Percentiles rank a stretch among this genome's conserved stretches.
Conservation (phyloP, 2,888 invertebrate species). For the Myopa tessellatipennis region DNA sequence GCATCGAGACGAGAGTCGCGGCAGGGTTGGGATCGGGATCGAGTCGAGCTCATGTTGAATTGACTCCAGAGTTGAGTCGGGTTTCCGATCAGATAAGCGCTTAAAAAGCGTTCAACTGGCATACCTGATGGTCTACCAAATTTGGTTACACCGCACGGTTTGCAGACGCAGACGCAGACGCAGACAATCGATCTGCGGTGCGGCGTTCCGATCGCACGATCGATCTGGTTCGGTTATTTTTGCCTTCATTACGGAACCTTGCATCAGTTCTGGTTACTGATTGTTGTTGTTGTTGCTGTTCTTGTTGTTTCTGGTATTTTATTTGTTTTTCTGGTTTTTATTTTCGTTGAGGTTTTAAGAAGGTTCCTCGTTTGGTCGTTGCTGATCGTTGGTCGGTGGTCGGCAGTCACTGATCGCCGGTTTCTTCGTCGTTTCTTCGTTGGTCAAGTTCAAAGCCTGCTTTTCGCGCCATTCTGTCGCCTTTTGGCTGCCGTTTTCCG, state of each 20-base stretch:
- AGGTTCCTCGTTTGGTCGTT: slow-evolving; percentile 37
- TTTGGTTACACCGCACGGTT: slow-evolving; percentile 50
- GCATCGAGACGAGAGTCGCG: slow-evolving; percentile 7
- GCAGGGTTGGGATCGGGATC: background rate
- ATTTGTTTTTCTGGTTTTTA: slow-evolving; percentile 16
- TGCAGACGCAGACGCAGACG: slow-evolving; percentile 27
- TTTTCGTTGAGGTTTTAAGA: slow-evolving; percentile 43
- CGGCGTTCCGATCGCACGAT: slow-evolving; percentile 26
- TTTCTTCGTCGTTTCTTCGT: background rate
- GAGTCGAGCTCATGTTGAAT: slow-evolving; percentile 35
- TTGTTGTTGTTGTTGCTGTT: slow-evolving; percentile 20
- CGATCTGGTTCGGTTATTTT: slow-evolving; percentile 22
- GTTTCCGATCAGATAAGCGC: slow-evolving; percentile 29
- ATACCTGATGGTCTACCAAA: slow-evolving; percentile 48
- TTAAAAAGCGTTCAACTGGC: slow-evolving; percentile 35
- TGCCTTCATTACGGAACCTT: slow-evolving; percentile 6
- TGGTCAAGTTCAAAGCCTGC: slow-evolving; percentile 38
- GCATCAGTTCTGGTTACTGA: background rate
- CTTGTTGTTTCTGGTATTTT: slow-evolving; percentile 11
- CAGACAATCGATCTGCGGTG: slow-evolving; percentile 47
- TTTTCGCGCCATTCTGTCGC: slow-evolving; percentile 41
- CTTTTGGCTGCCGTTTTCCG: slow-evolving; percentile 39
- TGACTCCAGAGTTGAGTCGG: slow-evolving; percentile 8
- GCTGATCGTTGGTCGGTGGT: background rate
- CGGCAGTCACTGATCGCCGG: background rate